Evolutionary conservation across 1,140 invertebrate genomes (phyloP), one percentile per base, ranked within the genome.

Genomic region (Capitella teleta): DNA sequence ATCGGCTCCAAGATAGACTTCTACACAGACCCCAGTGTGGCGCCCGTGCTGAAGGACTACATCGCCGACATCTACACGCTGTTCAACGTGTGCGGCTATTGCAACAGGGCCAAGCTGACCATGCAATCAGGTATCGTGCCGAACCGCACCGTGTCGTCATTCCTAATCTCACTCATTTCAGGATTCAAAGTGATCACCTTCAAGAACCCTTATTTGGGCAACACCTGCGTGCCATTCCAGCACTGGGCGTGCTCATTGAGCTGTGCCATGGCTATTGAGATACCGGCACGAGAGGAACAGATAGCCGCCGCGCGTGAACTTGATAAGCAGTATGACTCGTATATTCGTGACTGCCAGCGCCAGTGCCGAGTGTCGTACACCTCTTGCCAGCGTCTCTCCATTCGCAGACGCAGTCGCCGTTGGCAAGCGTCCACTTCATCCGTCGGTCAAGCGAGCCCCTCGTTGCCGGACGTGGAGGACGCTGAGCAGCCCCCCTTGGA

Each of bases 161-260:
- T 26, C 28, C 16, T 43, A 43, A 16, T 19, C 10, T 26, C 28
- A 5, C n/a, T 21, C 24, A 43, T 32, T 44, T 16, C 56, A 76
- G 75, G 75, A 32, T 77, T 67, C 57, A 76, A 73, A 59, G 74
- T 76, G 25, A 75, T 74, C 37, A 76, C 75, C 5, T 77, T 77
- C 55, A 70, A 75, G 56, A 76, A 74, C 56, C 74, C 74, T 2
- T 77, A 75, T 54, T 55, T 77, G 16, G 75, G 75, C 5, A 77
- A 77, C 62, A 75, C 72, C 0, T 77, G 75, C 63, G 75, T 77
- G 21, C 76, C 76, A 42, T 77, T 77, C 55, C 73, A 73, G 51
- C 76, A 77, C 56, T 76, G 74, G 74, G 70, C 74, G 0, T 77
- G 76, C 53, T 70, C 67, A 10, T 43, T 61, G 25, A 54, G 67